A percentile compares a stretch with the other conserved stretches of the same genome.
Evolutionary conservation across 2,113 vertebrate species (phyloP).

Genomic region (Melanocharis versteri): DNA sequence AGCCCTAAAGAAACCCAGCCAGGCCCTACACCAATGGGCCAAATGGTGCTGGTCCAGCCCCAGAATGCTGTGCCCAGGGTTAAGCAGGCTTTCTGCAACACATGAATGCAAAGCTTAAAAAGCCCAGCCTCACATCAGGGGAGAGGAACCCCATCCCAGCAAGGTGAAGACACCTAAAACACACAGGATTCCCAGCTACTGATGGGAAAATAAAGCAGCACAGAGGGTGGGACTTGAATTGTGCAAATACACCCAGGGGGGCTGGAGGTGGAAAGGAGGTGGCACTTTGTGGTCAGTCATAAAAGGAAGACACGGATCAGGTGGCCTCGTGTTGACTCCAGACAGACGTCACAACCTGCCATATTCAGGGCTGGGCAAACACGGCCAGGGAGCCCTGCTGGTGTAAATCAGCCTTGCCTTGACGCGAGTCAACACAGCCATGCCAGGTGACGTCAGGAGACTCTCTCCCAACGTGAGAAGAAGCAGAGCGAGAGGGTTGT

Average conservation of each 20-base stretch:
- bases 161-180: not conserved
- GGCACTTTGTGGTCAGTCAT: not conserved
- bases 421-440: not conserved
- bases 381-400: not conserved
- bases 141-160: fast-evolving
- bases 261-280: not conserved
- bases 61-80: not conserved
- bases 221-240: not conserved
- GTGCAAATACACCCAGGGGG: constrained; percentile 25
- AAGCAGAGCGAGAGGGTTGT: not conserved
- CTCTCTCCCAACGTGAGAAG: not conserved
- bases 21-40: not conserved
- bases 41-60: not conserved
- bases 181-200: not conserved
- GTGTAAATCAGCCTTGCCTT: not conserved
- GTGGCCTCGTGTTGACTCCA: not conserved
- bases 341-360: not conserved
- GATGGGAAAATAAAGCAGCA: not conserved
- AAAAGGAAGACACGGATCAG: not conserved
- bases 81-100: not conserved
- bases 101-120: not conserved
- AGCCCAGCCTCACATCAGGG: not conserved
- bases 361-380: not conserved
- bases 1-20: not conserved
- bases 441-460: not conserved